These are phyloP conservation scores for Chascanopsetta lugubris DNA, from an alignment of 2,113 vertebrate genomes.

Conservation along the genomic window DNA sequence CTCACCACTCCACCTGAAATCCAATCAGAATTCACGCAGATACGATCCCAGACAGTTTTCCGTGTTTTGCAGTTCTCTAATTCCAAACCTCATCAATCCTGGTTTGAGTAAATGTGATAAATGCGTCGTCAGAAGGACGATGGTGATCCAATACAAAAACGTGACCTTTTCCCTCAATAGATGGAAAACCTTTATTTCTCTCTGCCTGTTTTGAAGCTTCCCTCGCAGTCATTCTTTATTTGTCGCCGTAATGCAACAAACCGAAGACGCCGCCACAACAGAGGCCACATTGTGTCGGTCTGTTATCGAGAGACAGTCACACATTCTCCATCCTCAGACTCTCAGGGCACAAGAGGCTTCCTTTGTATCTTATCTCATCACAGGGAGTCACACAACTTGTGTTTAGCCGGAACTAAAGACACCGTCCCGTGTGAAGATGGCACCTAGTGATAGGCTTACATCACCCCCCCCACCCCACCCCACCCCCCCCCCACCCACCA, in stretches of 20 bases:
- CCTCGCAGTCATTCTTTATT: conserved; percentile 54
- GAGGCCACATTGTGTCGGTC: conserved; percentile 59
- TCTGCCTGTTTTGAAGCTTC: conserved; percentile 26
- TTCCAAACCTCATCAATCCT: background rate
- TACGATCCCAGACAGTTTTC: background rate
- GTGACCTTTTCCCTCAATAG: conserved; percentile 20
- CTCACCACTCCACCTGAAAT: background rate
- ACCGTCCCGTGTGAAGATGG: conserved; percentile 52
- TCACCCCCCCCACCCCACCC: conserved; percentile 10
- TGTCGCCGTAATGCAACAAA: conserved; percentile 51
- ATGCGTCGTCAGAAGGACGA: conserved; percentile 15
- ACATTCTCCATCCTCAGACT: conserved; percentile 65
- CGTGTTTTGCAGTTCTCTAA: background rate
- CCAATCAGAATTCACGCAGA: too few species aligned
- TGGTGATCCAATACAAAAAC: conserved; percentile 25
- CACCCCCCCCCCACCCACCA: too few species aligned
- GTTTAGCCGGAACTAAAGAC: conserved; percentile 67
- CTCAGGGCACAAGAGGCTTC: conserved; percentile 58
- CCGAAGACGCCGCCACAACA: conserved; percentile 51
- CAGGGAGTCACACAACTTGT: conserved; percentile 65
- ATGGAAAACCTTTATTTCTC: conserved; percentile 10
- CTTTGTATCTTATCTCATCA: conserved; percentile 69
- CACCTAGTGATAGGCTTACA: conserved; percentile 51
- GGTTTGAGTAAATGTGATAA: background rate
- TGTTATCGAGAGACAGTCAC: conserved; percentile 68